Base-by-base conservation (phyloP, 2,113 vertebrate species). In the Corythoichthys haematopterus region DNA sequence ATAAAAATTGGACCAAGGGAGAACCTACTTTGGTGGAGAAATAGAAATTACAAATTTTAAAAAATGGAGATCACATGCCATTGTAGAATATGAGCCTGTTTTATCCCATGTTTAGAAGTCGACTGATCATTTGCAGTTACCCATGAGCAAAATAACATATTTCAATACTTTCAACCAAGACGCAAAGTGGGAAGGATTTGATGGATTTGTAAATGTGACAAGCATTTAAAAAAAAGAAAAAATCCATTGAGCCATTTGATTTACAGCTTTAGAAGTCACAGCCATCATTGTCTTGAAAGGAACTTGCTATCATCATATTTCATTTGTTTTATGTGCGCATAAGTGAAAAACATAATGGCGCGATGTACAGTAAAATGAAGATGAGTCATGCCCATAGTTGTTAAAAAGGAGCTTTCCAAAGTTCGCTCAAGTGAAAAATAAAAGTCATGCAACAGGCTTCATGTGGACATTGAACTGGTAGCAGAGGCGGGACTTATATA, bases 201-300 rank as follows among this genome's bases (percentile, higher is more conserved):
- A n/a, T 14, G 4, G 28, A 20, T 45, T 20, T 46, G 40, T 40
- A 62, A 46, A 46, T 46, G 40, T 62, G 60, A 62, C n/a, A 62
- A 46, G n/a, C 14, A 16, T 62, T 43, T 43, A 43, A 43, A 43
- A 43, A 43, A 43, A 43, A 43, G 45, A 9, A 45, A n/a, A 37
- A 45, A 40, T 14, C 58, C 65, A 65, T 57, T 72, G 77, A 74
- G 63, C 72, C 80, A 72, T 83, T 76, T 84, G 83, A 86, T 87
- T 81, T 74, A 55, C 68, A 69, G 71, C 9, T 61, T 12, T 43
- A 20, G 8, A 61, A 5, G 58, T 43, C 16, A 38, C 58, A 61
- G 37, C 16, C 38, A 1, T 20, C 28, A 20, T 79, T 64, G 82
- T 80, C 75, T 69, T 74, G 55, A 84, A 82, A 84, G 82, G 71